Conservation (phyloP, 2,113 vertebrate species). For the Haliaeetus leucogaster region DNA sequence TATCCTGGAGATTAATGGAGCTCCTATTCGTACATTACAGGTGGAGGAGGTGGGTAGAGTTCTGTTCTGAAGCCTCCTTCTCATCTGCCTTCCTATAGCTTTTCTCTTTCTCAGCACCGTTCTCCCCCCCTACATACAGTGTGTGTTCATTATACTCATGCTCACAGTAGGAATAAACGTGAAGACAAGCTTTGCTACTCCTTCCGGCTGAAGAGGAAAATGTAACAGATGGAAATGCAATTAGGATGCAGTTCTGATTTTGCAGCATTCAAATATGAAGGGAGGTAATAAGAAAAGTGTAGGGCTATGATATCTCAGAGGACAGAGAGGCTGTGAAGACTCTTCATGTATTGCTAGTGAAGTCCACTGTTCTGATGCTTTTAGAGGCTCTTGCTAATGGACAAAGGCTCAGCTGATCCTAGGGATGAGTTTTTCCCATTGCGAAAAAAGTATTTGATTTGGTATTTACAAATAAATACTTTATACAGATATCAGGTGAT, state of each 20-base stretch:
- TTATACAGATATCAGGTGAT: not conserved
- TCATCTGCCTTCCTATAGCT: not conserved
- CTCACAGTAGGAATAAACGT: not conserved
- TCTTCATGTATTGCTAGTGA: not conserved
- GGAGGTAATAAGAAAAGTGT: not conserved
- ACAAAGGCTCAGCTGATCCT: not conserved
- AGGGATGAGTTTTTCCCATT: not conserved
- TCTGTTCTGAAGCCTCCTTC: not conserved
- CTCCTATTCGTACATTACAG: slow-evolving; percentile 82
- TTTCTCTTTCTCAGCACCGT: not conserved
- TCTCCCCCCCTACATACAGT: not conserved
- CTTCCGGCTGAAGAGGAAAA: not conserved
- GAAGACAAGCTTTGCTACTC: not conserved
- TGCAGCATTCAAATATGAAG: not conserved
- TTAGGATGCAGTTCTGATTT: not conserved
- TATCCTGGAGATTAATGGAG: slow-evolving; percentile 95
- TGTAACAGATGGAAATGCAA: not conserved
- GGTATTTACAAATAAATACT: not conserved
- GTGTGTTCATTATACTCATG: not conserved
- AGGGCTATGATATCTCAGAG: not conserved
- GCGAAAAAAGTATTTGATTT: not conserved
- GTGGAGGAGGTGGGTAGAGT: slow-evolving; percentile 85
- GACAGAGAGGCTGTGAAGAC: not conserved
- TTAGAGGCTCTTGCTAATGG: not conserved
- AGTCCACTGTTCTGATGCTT: not conserved